A percentile compares a stretch with the other conserved stretches of the same genome.
Conservation (phyloP, 1,140 invertebrate genomes). For the Drosophila sproati region DNA sequence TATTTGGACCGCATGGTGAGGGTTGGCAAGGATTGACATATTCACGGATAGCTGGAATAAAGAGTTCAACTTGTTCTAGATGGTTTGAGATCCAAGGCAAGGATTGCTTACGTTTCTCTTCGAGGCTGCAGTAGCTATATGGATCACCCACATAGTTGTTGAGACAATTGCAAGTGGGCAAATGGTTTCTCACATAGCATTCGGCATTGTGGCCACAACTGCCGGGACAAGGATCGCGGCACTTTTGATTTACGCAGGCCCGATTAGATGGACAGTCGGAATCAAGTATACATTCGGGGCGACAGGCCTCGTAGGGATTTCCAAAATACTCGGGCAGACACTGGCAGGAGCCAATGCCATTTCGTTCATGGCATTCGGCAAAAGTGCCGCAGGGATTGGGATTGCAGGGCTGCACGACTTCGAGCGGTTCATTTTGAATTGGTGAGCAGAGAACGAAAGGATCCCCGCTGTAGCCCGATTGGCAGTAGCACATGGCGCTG, state of each 20-base stretch:
- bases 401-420: constrained; percentile 85
- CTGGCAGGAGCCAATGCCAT: constrained; percentile 84
- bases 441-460: constrained; percentile 87
- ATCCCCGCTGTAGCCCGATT: constrained; percentile 88
- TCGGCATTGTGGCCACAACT: constrained; percentile 88
- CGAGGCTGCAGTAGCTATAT: constrained; percentile 86
- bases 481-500: constrained; percentile 90
- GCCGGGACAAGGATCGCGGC: constrained; percentile 87
- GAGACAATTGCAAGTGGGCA: constrained; percentile 89
- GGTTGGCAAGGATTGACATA: constrained; percentile 87
- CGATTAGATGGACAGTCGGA: constrained; percentile 86
- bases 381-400: constrained; percentile 87
- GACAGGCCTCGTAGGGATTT: constrained; percentile 86
- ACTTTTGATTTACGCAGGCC: constrained; percentile 87
- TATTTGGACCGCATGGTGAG: constrained; percentile 90
- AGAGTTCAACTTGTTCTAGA: constrained; percentile 10
- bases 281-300: constrained; percentile 87
- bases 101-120: constrained; percentile 70
- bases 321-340: constrained; percentile 86
- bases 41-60: constrained; percentile 64
- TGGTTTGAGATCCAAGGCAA: neutral
- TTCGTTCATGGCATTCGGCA: constrained; percentile 85
- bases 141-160: constrained; percentile 89
- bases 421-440: constrained; percentile 81
- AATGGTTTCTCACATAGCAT: constrained; percentile 90